Conservation (phyloP, 2,113 vertebrate species). For the Sula dactylatra region DNA sequence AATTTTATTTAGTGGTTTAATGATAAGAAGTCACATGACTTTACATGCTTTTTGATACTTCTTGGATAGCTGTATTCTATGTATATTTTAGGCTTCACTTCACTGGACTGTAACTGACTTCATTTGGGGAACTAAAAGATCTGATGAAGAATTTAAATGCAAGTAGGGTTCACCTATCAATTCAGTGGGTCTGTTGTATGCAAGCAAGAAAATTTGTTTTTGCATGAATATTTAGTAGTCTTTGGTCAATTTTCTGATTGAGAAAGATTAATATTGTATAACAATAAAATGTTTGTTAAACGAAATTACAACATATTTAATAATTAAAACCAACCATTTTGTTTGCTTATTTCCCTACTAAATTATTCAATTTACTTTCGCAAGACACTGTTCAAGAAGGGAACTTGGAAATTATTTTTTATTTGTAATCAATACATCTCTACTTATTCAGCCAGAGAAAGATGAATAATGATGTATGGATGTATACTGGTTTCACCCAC, state of each 20-base stretch:
- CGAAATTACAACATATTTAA: neutral
- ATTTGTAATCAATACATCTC: neutral
- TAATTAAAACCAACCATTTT: neutral
- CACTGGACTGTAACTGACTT: neutral
- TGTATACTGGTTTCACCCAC: neutral
- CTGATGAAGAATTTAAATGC: neutral
- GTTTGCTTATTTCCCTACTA: neutral
- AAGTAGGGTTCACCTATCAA: neutral
- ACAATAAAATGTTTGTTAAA: neutral
- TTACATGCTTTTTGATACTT: neutral
- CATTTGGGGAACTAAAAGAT: neutral
- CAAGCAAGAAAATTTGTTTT: neutral
- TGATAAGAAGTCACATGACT: neutral
- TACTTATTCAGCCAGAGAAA: neutral
- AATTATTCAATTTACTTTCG: neutral
- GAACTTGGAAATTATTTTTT: neutral
- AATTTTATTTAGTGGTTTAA: neutral
- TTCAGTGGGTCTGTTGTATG: neutral
- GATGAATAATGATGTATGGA: neutral
- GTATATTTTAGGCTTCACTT: neutral
- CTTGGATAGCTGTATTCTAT: neutral
- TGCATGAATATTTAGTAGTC: neutral
- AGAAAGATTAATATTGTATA: neutral
- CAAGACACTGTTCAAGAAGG: neutral
- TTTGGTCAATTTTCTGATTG: neutral